Percentiles rank a stretch among this genome's conserved stretches.
phyloP scores from a whole-genome alignment of 2,797 vertebrate genomes.

The Crotalus adamanteus region DNA sequence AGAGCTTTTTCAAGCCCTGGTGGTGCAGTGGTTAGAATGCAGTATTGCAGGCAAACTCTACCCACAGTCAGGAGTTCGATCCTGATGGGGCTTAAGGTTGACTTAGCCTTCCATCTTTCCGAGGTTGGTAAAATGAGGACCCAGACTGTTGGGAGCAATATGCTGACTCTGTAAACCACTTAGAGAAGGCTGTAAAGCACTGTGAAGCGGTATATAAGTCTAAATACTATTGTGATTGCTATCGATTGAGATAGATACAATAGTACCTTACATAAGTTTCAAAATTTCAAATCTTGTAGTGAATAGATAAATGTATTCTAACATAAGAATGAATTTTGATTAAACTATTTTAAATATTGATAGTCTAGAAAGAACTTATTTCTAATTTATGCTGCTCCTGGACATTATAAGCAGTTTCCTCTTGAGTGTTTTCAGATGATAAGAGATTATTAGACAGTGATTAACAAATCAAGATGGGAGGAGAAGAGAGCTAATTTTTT shows the following conservation, averaged over 20 bases:
- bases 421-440: not conserved
- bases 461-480: not conserved
- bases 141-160: not conserved
- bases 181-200: not conserved
- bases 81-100: not conserved
- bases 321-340: not conserved
- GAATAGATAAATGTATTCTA: not conserved
- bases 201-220: not conserved
- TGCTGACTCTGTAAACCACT: not conserved
- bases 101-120: not conserved
- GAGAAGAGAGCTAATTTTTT: not conserved
- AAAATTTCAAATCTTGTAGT: not conserved
- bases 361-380: not conserved
- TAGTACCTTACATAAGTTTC: not conserved
- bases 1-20: not conserved
- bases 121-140: not conserved
- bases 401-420: not conserved
- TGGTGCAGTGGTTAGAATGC: not conserved
- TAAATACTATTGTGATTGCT: not conserved
- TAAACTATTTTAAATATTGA: not conserved
- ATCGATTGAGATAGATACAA: not conserved
- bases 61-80: not conserved
- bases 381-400: not conserved
- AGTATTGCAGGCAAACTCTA: not conserved
- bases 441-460: not conserved